Evolutionary conservation across 2,888 invertebrate genomes (phyloP), one percentile per base, ranked within the genome.

Genomic region (Rugalucina vietnamica): DNA sequence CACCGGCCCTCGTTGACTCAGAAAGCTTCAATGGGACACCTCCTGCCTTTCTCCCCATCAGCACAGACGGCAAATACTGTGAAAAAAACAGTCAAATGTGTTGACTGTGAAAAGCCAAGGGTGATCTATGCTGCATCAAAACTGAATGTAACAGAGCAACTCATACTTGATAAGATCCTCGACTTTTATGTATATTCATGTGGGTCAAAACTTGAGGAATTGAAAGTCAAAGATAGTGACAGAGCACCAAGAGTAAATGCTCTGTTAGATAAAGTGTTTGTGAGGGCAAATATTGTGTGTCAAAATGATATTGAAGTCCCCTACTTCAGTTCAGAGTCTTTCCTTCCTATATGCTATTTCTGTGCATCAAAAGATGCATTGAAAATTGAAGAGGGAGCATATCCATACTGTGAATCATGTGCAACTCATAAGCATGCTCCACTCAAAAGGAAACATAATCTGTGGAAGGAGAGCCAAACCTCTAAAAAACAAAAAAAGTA

Each of bases 31-130:
- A 5, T 54, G 10, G 54, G 54, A 5, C 54, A 54, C n/a, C 54
- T n/a, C 21, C 12, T 54, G 12, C 54, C 54, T 54, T 54, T 54
- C n/a, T 14, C 54, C 12, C 54, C 54, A n/a, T n/a, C 54, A n/a
- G 54, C n/a, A 54, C n/a, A 54, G n/a, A 54, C 54, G n/a, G 54
- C 54, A 8, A 54, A 54, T 14, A 54, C 54, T 3, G n/a, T n/a
- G n/a, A 1, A 60, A 60, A 60, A 60, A 18, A 50, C 71, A 14
- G 49, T 78, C 14, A 54, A 49, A 29, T 78, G 78, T 50, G 36
- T 37, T 8, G 78, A 71, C n/a, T 78, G 71, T 54, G 71, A 78
- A 29, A 78, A 71, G 71, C 78, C 78, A 54, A 50, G 78, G n/a
- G 78, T 78, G n/a, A 50, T 78, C 24, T 78, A 71, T 57, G 32